A percentile compares a stretch with the other conserved stretches of the same genome.
Evolutionary conservation across 2,888 invertebrate genomes (phyloP).

Genomic region (Alcis repandata): DNA sequence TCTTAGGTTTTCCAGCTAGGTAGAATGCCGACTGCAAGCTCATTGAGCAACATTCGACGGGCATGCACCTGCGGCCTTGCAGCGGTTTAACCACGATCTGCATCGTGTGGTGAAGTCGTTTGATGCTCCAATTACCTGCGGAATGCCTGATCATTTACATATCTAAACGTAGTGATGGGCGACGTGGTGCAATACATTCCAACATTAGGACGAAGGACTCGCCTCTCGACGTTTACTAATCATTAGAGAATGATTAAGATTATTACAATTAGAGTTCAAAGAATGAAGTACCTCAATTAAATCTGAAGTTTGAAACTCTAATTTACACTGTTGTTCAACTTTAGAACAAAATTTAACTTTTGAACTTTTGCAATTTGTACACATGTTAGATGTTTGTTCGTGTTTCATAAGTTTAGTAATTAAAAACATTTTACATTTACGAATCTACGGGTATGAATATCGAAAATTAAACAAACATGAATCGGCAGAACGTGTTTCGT

Average conservation of each 20-base stretch:
- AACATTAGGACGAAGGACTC: slow-evolving; percentile 3
- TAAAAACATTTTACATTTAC: no score
- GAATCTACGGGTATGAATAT: no score
- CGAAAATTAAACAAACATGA: no score
- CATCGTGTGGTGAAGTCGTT: slow-evolving; percentile 13
- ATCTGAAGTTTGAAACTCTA: no score
- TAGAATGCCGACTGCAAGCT: not conserved
- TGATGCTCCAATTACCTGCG: slow-evolving; percentile 23
- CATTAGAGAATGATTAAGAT: slow-evolving; percentile 4
- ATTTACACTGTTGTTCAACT: no score
- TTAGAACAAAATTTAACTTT: no score
- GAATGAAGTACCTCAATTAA: not conserved
- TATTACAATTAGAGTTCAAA: not conserved
- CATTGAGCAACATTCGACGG: slow-evolving; percentile 6
- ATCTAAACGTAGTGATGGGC: slow-evolving; percentile 9
- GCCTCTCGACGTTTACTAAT: not conserved
- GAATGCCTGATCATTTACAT: slow-evolving; percentile 27
- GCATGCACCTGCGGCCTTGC: slow-evolving; percentile 18
- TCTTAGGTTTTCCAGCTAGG: not conserved
- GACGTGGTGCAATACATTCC: slow-evolving; percentile 14
- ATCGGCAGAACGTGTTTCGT: no score
- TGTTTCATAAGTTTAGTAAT: no score
- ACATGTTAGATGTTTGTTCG: no score
- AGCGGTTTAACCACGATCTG: slow-evolving; percentile 1
- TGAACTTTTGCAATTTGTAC: no score